Base-by-base conservation (phyloP, 2,888 invertebrate species). In the Fissipunctia ypsillon region DNA sequence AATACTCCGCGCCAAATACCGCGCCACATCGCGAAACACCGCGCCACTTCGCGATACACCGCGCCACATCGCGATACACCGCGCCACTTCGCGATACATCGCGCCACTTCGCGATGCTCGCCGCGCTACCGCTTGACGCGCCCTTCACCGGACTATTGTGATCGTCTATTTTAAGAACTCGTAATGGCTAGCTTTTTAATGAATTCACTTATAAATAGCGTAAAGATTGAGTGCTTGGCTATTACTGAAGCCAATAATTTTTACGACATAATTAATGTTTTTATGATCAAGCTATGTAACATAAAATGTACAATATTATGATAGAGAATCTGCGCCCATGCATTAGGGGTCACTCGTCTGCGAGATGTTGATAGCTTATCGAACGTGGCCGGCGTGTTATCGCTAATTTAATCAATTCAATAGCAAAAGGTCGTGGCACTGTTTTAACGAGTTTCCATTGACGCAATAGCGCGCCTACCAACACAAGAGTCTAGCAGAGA, bases 381-480 rank as follows among this genome's bases (percentile, higher is more conserved):
- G 48, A 50, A 54, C 52, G 64, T 65, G 68, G 54, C 66, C 69
- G n/a, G 35, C 43, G 65, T 43, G 66, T 80, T 85, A 85, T 86
- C 86, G 52, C 25, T 57, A 70, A 70, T 73, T 63, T 85, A 83
- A 88, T 88, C 81, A 74, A 86, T 84, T 81, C 73, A 76, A 81
- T 81, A 80, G 73, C 83, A 79, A 82, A 76, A 88, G 88, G 88
- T 88, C 88, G 68, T 69, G 85, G 38, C 80, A 72, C 77, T 28
- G 56, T 66, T 75, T 74, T 81, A 84, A 86, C 83, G 66, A 75
- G 76, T 64, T 61, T 65, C 77, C 19, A 69, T 77, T 85, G 83
- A 82, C 80, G 85, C 76, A 82, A 81, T 74, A 54, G 16, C 10
- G 50, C 48, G n/a, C 52, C 52, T 54, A 68, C 52, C 57, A 76